Evolutionary conservation across 2,113 vertebrate genomes (phyloP).

Genomic region (Albula goreensis): DNA sequence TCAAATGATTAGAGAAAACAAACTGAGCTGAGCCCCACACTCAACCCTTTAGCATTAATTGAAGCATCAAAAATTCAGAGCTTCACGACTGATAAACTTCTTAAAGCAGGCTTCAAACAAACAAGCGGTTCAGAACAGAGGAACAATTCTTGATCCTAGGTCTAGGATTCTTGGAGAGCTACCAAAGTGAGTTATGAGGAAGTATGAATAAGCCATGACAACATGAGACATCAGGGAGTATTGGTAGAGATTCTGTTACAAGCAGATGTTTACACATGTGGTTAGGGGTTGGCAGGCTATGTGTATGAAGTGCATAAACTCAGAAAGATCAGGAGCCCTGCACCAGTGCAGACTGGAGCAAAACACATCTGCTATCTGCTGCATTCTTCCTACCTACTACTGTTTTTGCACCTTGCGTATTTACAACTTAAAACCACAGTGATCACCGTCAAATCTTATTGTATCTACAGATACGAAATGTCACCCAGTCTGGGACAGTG

Average conservation of each 20-base stretch:
- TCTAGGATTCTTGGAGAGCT: background rate
- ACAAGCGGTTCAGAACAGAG: background rate
- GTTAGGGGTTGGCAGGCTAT: background rate
- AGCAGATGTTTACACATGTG: background rate
- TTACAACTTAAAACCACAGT: background rate
- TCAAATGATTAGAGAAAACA: background rate
- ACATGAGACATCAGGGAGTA: background rate
- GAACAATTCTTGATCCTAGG: background rate
- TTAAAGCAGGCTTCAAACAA: background rate
- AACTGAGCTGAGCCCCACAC: background rate
- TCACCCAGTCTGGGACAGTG: background rate
- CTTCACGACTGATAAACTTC: background rate
- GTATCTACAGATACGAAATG: background rate
- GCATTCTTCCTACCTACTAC: background rate
- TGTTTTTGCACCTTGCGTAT: background rate
- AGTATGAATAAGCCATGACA: background rate
- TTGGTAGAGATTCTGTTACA: background rate
- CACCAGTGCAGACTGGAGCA: background rate
- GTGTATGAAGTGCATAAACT: background rate
- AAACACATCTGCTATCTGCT: background rate
- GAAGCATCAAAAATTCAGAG: background rate
- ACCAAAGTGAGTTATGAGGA: background rate
- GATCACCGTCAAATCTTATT: background rate
- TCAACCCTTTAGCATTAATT: background rate
- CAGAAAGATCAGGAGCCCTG: background rate